Conservation (phyloP, 2,797 vertebrate genomes). For the Sternotherus odoratus region DNA sequence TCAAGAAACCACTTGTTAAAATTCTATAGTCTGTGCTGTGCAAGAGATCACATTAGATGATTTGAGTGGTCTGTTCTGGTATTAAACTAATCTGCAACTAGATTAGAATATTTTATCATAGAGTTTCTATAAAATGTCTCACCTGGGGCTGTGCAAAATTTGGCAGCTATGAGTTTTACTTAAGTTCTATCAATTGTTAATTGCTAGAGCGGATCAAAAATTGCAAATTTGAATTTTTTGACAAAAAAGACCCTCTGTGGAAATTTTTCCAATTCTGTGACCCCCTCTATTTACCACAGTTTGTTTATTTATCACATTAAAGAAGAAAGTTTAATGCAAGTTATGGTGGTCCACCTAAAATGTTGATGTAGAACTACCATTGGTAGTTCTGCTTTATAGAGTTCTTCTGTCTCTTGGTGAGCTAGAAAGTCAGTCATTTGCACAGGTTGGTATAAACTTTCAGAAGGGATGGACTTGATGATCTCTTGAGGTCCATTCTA, state of each 20-base stretch:
- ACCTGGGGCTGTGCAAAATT: background rate
- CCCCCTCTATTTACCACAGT: background rate
- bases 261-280: background rate
- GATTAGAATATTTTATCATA: background rate
- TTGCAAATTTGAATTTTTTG: background rate
- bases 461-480: background rate
- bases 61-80: background rate
- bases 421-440: background rate
- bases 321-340: background rate
- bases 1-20: background rate
- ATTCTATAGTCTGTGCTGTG: background rate
- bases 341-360: background rate
- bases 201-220: background rate
- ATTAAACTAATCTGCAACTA: background rate
- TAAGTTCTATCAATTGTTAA: background rate
- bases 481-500: background rate
- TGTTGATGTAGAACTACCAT: background rate
- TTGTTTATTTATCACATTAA: background rate
- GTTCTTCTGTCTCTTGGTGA: background rate
- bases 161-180: background rate
- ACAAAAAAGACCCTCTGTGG: background rate
- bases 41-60: background rate
- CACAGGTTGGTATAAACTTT: background rate
- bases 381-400: background rate
- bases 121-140: background rate